Conservation (phyloP, 2,113 vertebrate species). For the Charina bottae region DNA sequence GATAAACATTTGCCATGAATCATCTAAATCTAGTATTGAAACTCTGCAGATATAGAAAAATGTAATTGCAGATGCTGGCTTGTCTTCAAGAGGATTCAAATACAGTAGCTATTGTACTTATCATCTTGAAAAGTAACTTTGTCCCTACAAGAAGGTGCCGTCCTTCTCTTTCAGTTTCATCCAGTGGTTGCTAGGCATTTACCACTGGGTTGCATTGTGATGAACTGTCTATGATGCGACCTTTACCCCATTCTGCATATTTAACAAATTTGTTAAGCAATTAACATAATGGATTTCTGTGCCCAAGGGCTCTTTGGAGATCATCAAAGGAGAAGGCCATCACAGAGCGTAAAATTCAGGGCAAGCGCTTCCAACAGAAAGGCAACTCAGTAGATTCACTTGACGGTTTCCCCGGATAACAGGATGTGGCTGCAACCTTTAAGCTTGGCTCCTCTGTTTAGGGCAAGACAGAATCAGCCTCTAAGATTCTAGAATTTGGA, state of each 20-base stretch:
- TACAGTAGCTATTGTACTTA: not conserved
- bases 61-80: not conserved
- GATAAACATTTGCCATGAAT: not conserved
- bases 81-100: not conserved
- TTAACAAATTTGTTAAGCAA: conserved; percentile 33
- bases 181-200: not conserved
- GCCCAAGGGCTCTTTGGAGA: conserved; percentile 25
- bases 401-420: not conserved
- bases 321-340: conserved; percentile 20
- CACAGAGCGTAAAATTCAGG: conserved; percentile 15
- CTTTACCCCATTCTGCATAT: conserved; percentile 8
- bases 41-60: too few relatives aligned
- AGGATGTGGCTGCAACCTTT: not conserved
- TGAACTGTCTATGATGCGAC: not conserved
- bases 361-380: not conserved
- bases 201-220: not conserved
- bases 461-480: fast-evolving
- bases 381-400: not conserved
- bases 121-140: not conserved
- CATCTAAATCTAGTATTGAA: not conserved
- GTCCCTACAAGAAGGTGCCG: not conserved
- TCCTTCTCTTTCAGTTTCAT: not conserved
- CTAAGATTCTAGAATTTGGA: not conserved
- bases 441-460: not conserved
- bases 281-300: conserved; percentile 34